Evolutionary conservation across 2,113 vertebrate genomes (phyloP), one percentile per base, ranked within the genome.

Genomic region (Corynorhinus townsendii): DNA sequence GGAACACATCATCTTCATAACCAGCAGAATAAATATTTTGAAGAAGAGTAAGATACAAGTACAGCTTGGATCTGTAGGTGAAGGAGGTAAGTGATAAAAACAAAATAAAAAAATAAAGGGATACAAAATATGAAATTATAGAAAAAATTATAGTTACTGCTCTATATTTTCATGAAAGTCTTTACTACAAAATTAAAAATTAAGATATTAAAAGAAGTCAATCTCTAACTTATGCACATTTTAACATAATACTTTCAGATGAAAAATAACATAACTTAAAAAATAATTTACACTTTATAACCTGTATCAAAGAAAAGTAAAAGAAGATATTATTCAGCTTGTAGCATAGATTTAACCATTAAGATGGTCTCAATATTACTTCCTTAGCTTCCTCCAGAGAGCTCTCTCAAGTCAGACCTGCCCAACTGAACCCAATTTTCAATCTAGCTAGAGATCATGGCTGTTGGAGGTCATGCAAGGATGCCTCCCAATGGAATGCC

Each of bases 31-130:
- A 94, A 69, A 47, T 71, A 92, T 79, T 97, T 59, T 91, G 45
- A 95, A 82, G 93, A 95, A 93, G 75, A 92, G 54, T 90, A 94
- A 95, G 73, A 87, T 62, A 93, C 26, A 90, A 92, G 73, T 54
- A 93, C 33, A 95, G 59, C 85, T 81, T 88, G 86, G 40, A 93
- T 95, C 84, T 95, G 81, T 28, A 93, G 88, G 80, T 91, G 75
- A 92, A 90, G 54, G 33, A 85, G 40, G 35, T 17, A 96, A 83
- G 64, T 59, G 15, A 92, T 90, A 82, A 45, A 24, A 20, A 91
- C 4, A 87, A 80, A 40, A 85, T 1, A 95, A 69, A 94, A 80
- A 91, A 80, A 88, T 15, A 71, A 56, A 91, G 30, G 43, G 30
- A 62, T 72, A 8, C 20, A 64, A 90, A 77, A 66, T 3, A 2